Conservation (phyloP, 2,797 vertebrate genomes). For the Petrocephalus sullivani region DNA sequence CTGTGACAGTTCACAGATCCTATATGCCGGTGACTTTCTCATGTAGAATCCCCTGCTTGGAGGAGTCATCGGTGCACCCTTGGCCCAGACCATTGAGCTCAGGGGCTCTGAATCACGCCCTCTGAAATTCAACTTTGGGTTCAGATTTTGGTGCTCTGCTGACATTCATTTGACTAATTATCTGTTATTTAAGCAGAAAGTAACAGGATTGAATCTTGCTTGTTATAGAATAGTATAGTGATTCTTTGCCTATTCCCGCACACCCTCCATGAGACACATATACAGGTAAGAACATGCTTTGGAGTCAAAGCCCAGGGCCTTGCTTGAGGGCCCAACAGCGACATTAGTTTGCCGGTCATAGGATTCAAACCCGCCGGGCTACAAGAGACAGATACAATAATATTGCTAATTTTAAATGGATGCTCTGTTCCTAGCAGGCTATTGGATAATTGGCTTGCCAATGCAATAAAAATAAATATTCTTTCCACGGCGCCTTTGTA, state of each 20-base stretch:
- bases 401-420: background rate
- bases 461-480: background rate
- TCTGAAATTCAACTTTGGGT: background rate
- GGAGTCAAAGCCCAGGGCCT: background rate
- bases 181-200: background rate
- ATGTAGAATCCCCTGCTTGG: background rate
- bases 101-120: background rate
- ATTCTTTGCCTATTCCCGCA: background rate
- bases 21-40: background rate
- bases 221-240: background rate
- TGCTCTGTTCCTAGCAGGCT: background rate
- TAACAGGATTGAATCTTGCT: background rate
- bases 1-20: background rate
- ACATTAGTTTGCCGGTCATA: background rate
- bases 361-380: background rate
- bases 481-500: background rate
- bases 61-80: background rate
- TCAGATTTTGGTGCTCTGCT: background rate
- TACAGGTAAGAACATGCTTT: background rate
- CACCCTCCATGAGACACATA: background rate
- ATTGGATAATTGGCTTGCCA: background rate
- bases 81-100: background rate
- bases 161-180: background rate
- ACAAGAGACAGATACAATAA: background rate
- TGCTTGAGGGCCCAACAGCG: background rate